Base-by-base conservation (phyloP, 2,113 vertebrate species). In the Fulmarus glacialis region DNA sequence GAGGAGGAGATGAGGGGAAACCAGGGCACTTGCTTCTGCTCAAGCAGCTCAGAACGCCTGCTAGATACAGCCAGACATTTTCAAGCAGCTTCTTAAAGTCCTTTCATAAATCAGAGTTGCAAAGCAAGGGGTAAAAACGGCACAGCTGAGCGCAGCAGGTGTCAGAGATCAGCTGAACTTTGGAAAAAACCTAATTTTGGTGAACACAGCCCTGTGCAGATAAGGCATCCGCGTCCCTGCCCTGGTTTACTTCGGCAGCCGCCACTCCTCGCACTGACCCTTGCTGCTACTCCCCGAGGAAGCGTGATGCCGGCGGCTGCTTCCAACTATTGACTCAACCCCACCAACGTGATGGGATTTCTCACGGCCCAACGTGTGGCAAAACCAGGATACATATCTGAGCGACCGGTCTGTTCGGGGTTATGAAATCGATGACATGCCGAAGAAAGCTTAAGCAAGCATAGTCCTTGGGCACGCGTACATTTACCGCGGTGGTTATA, bases 351-450 rank as follows among this genome's bases (percentile, higher is more conserved):
- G 13, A 50, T 11, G 59, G 58, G 59, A 66, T 66, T 59, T 93
- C 89, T 83, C 89, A n/a, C 3, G 0, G 67, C 45, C 50, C 47
- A 16, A 43, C 3, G 2, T 2, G 2, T 0, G 2, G 62, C 72
- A 66, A 64, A 50, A 85, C 36, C 15, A 58, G 73, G 73, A 87
- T 24, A 56, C 0, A 0, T 60, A 38, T 36, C 6, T 1, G 23
- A 79, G 11, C 2, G 0, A 85, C 58, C 2, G 0, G 48, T 79
- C 74, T 59, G 78, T 23, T 63, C 4, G 2, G 64, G n/a, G 56
- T 79, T 89, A 63, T 38, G 87, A 89, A 94, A 91, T 30, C 2
- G 3, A 11, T 32, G 58, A 74, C 34, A 42, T 3, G 7, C 11
- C 5, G 3, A 48, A 4, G 45, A 53, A 77, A 56, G 68, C 50